These are phyloP conservation scores for Nansenia antarctica DNA, from an alignment of 2,113 vertebrate species.

Conservation along the genomic window DNA sequence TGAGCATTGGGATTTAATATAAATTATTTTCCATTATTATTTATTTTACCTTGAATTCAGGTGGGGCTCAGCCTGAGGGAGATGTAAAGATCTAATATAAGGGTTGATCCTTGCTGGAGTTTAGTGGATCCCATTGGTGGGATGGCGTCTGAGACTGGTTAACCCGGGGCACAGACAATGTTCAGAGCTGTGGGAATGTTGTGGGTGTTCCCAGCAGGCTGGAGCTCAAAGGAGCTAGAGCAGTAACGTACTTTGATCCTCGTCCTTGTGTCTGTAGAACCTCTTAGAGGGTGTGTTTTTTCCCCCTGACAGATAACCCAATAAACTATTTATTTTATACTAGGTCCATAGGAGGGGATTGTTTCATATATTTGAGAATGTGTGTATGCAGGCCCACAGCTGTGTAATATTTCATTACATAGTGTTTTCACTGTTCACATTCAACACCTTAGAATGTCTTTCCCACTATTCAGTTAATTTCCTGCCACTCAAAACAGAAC, in stretches of 20 bases:
- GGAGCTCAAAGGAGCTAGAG: slow-evolving; percentile 20
- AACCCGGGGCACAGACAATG: slow-evolving; percentile 53
- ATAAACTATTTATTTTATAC: slow-evolving; percentile 34
- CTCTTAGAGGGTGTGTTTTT: slow-evolving; percentile 45
- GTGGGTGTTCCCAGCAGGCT: slow-evolving; percentile 46
- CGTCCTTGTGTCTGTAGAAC: slow-evolving; percentile 25
- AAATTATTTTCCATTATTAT: background rate
- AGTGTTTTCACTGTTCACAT: slow-evolving; percentile 27
- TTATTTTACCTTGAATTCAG: slow-evolving; percentile 23
- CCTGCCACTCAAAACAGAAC: background rate
- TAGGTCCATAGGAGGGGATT: slow-evolving; percentile 19
- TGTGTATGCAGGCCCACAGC: background rate
- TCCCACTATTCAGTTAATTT: background rate
- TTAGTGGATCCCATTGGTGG: slow-evolving; percentile 20
- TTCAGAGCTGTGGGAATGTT: slow-evolving; percentile 56
- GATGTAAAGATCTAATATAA: slow-evolving; percentile 30
- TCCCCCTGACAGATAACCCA: slow-evolving; percentile 28
- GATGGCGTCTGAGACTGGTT: slow-evolving; percentile 47
- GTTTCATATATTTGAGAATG: slow-evolving; percentile 16
- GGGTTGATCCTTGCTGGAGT: slow-evolving; percentile 36
- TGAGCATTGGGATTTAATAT: slow-evolving; percentile 14
- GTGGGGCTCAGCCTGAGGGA: background rate
- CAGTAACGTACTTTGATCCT: slow-evolving; percentile 68
- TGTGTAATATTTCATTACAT: slow-evolving; percentile 14
- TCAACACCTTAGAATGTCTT: background rate